phyloP scores from a whole-genome alignment of 1,140 invertebrate genomes.

The Eumeta japonica region DNA sequence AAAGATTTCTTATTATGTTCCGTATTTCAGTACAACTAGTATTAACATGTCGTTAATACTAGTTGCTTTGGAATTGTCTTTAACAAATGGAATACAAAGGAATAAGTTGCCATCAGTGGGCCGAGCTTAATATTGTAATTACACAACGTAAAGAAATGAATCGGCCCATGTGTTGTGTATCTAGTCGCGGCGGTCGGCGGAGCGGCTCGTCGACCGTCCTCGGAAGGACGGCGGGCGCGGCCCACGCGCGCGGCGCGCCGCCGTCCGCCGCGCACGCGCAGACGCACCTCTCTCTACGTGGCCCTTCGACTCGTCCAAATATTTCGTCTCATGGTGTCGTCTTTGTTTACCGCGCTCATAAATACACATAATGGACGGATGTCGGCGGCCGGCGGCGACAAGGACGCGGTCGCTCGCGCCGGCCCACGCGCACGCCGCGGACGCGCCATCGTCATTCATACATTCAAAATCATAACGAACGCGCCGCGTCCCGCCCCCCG shows the following conservation, averaged over 20 bases:
- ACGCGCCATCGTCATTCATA: conserved; percentile 52
- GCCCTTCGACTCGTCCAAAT: too few relatives aligned
- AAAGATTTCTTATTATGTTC: too few relatives aligned
- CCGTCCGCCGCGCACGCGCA: too few relatives aligned
- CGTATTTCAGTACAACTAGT: too few relatives aligned
- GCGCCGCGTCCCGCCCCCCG: conserved; percentile 39
- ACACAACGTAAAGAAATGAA: conserved; percentile 11
- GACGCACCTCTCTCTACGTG: too few relatives aligned
- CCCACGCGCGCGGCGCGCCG: conserved; percentile 24
- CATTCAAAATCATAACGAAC: conserved; percentile 57
- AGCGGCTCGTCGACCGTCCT: background rate
- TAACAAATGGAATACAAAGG: too few relatives aligned
- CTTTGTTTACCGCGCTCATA: conserved; percentile 20
- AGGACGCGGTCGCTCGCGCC: conserved; percentile 53
- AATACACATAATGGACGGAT: conserved; percentile 56
- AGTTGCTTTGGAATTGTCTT: too few relatives aligned
- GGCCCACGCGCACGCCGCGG: conserved; percentile 42
- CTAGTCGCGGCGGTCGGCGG: conserved; percentile 12
- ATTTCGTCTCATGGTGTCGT: too few relatives aligned
- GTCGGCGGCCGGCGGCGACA: conserved; percentile 55
- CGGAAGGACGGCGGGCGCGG: conserved; percentile 11
- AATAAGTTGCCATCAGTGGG: too few relatives aligned
- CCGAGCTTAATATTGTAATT: too few relatives aligned
- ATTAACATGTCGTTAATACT: too few relatives aligned
- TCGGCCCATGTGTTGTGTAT: too few relatives aligned